phyloP scores from a whole-genome alignment of 2,888 invertebrate genomes.

The Tuberolachnus salignus region DNA sequence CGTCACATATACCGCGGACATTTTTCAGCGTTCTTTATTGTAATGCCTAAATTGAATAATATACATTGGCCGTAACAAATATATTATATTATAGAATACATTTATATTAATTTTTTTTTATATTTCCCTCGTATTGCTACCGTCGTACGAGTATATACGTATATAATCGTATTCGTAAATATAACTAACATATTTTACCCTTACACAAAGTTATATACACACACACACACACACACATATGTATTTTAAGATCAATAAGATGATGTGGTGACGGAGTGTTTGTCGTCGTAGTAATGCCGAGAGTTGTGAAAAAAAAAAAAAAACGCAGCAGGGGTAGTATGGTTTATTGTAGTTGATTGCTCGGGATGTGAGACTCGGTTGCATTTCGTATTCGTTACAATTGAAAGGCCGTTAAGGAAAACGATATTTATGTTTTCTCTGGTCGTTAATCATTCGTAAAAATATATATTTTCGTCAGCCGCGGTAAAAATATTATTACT shows the following conservation, averaged over 20 bases:
- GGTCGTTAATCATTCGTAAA: conserved; percentile 36
- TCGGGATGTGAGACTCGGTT: conserved; percentile 33
- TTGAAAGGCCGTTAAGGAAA: conserved; percentile 47
- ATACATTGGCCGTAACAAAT: too few species aligned
- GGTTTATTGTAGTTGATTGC: conserved; percentile 43
- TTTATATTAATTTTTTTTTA: too few species aligned
- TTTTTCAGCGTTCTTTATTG: too few species aligned
- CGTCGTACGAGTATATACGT: too few species aligned
- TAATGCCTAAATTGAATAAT: too few species aligned
- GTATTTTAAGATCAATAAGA: conserved; percentile 50
- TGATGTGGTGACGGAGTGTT: conserved; percentile 34
- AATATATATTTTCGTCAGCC: conserved; percentile 31
- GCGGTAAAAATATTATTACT: conserved; percentile 31
- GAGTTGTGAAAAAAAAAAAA: too few species aligned
- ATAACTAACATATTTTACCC: too few species aligned
- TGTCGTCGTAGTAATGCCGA: conserved; percentile 41
- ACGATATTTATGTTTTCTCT: conserved; percentile 38
- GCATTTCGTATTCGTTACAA: conserved; percentile 47
- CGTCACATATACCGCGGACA: too few species aligned
- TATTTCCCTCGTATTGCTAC: too few species aligned
- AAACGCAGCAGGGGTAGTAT: conserved; percentile 15
- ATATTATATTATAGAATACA: too few species aligned
- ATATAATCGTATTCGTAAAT: too few species aligned
- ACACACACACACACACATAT: background rate
- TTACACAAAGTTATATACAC: background rate